Conservation (phyloP, 1,140 invertebrate species). For the Sipha flava region DNA sequence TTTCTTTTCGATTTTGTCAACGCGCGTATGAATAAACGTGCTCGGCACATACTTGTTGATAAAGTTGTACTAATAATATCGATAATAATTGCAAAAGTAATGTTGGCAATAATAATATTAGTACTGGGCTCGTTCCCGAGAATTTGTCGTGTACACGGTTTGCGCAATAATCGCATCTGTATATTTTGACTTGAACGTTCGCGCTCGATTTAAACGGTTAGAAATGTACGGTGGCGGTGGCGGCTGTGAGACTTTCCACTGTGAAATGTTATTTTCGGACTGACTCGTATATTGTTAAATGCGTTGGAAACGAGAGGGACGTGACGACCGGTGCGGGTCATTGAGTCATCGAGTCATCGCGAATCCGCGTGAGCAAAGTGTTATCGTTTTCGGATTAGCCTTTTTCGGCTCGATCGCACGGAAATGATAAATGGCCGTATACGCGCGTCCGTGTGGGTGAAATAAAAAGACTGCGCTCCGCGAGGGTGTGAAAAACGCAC, state of each 20-base stretch:
- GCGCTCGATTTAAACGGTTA: neutral
- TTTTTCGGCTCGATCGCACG: conserved; percentile 23
- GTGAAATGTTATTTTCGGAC: conserved; percentile 22
- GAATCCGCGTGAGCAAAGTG: neutral
- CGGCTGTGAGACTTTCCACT: neutral
- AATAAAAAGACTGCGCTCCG: neutral
- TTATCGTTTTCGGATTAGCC: conserved; percentile 30
- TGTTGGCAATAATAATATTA: too few relatives aligned
- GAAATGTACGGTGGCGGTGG: too few relatives aligned
- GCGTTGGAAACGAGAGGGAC: neutral
- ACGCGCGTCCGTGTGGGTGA: neutral
- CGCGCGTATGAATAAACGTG: too few relatives aligned
- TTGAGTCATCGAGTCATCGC: conserved; percentile 6
- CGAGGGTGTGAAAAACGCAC: conserved; percentile 19
- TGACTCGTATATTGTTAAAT: neutral
- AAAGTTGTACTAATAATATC: too few relatives aligned
- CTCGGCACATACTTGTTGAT: too few relatives aligned
- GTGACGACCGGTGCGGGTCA: neutral
- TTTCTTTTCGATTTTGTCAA: too few relatives aligned
- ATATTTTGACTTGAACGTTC: neutral
- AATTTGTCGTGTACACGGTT: too few relatives aligned
- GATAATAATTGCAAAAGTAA: too few relatives aligned
- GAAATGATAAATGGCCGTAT: conserved; percentile 23
- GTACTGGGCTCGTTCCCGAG: too few relatives aligned
- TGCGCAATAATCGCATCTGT: too few relatives aligned